phyloP scores from a whole-genome alignment of 2,888 invertebrate genomes.

The Parnassius apollo region DNA sequence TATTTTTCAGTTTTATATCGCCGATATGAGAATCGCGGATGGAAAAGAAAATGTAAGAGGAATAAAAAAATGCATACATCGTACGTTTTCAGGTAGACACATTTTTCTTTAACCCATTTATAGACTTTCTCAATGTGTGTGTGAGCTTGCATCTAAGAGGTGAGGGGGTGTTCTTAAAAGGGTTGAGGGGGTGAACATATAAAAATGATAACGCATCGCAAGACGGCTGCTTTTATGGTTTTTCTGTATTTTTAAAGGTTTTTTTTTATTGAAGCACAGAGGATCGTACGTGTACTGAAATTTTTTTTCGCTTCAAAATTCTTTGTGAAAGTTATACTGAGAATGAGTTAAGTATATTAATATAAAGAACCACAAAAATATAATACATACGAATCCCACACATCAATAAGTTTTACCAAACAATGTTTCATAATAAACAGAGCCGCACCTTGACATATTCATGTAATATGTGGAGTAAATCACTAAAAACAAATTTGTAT shows the following conservation, averaged over 20 bases:
- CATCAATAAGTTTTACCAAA: no score
- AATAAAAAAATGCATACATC: constrained; percentile 77
- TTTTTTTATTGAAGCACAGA: constrained; percentile 64
- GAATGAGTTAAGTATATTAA: no score
- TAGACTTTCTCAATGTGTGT: constrained; percentile 58
- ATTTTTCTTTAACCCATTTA: constrained; percentile 81
- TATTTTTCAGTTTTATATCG: constrained; percentile 82
- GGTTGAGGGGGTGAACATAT: constrained; percentile 70
- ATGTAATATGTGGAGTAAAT: no score
- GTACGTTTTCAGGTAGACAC: constrained; percentile 81
- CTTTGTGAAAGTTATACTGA: constrained; percentile 31
- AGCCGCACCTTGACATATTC: no score
- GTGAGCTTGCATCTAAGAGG: constrained; percentile 61
- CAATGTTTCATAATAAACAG: no score
- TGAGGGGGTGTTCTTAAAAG: constrained; percentile 47
- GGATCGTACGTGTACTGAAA: constrained; percentile 37
- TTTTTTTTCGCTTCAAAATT: constrained; percentile 36
- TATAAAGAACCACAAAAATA: no score
- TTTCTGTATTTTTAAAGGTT: constrained; percentile 78
- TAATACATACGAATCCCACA: no score
- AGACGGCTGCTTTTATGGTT: constrained; percentile 81
- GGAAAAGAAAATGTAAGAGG: constrained; percentile 78
- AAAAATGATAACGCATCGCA: constrained; percentile 82
- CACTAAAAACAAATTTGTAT: no score
- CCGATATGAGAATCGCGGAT: constrained; percentile 81